These are phyloP conservation scores for Condylostylus longicornis DNA, from an alignment of 1,140 invertebrate genomes.

Conservation along the genomic window DNA sequence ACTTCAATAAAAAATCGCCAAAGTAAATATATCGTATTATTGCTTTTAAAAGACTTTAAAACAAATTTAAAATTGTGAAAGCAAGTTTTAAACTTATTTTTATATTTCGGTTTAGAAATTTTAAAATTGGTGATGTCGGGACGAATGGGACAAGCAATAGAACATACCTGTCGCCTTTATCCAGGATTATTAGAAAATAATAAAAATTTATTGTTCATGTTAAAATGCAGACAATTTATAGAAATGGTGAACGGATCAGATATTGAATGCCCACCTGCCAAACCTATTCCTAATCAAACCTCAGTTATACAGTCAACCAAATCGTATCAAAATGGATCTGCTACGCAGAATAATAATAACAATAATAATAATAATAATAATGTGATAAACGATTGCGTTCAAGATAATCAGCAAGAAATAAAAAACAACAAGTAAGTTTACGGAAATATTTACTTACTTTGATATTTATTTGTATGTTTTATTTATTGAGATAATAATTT, in stretches of 20 bases:
- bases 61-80: conserved; percentile 95
- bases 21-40: too few species aligned
- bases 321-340: conserved; percentile 37
- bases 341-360: conserved; percentile 31
- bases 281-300: conserved; percentile 36
- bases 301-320: conserved; percentile 62
- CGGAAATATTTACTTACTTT: background rate
- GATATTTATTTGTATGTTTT: conserved; percentile 7
- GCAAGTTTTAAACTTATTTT: conserved; percentile 40
- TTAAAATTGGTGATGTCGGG: conserved; percentile 82
- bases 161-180: conserved; percentile 73
- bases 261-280: conserved; percentile 35
- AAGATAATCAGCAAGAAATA: conserved; percentile 15
- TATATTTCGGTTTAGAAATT: conserved; percentile 56
- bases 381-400: conserved; percentile 32
- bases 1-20: conserved; percentile 93
- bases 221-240: conserved; percentile 95
- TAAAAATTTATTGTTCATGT: conserved; percentile 78
- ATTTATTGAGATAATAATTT: background rate
- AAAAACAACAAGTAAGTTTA: conserved; percentile 16
- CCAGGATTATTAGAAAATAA: conserved; percentile 80
- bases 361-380: conserved; percentile 32
- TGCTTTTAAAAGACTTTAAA: too few species aligned
- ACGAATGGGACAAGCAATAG: conserved; percentile 88
- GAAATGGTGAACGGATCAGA: conserved; percentile 84